Evolutionary conservation across 2,797 vertebrate species (phyloP).

Genomic region (Coregonus ussuriensis): DNA sequence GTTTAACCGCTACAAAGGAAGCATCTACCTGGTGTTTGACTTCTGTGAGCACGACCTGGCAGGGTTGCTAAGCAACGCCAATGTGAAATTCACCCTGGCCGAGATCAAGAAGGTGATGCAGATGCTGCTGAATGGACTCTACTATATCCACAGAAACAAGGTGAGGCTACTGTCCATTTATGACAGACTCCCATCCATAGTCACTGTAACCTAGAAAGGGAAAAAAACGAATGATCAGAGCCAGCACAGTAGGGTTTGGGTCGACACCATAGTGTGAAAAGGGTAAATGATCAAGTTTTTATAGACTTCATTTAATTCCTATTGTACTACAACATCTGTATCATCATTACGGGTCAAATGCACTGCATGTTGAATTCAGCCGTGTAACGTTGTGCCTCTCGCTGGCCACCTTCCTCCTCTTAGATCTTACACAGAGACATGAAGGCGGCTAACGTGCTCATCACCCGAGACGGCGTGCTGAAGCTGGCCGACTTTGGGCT

Average conservation of each 20-base stretch:
- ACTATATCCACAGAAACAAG: slow-evolving; percentile 99
- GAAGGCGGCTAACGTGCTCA: slow-evolving; percentile 97
- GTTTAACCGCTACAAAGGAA: slow-evolving; percentile 97
- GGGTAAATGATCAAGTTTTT: neutral
- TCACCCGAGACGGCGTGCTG: slow-evolving; percentile 93
- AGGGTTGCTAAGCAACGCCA: slow-evolving; percentile 93
- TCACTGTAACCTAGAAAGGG: neutral
- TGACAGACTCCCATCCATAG: neutral
- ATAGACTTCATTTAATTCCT: neutral
- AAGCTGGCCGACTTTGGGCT: slow-evolving; percentile 96
- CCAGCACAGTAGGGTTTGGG: neutral
- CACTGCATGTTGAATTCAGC: neutral
- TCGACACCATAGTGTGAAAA: neutral
- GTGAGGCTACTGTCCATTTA: slow-evolving; percentile 59
- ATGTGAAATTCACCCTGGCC: slow-evolving; percentile 94
- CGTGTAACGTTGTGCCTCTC: no score
- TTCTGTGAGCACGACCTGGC: slow-evolving; percentile 98
- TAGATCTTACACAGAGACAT: slow-evolving; percentile 97
- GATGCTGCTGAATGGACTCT: slow-evolving; percentile 95
- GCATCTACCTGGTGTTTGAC: slow-evolving; percentile 97
- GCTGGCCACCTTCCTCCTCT: neutral
- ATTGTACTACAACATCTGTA: neutral
- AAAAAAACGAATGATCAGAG: neutral
- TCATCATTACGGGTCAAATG: neutral
- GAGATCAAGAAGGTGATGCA: slow-evolving; percentile 99